Evolutionary conservation across 1,140 invertebrate genomes (phyloP), one percentile per base, ranked within the genome.

Genomic region (Antheraea mylitta): DNA sequence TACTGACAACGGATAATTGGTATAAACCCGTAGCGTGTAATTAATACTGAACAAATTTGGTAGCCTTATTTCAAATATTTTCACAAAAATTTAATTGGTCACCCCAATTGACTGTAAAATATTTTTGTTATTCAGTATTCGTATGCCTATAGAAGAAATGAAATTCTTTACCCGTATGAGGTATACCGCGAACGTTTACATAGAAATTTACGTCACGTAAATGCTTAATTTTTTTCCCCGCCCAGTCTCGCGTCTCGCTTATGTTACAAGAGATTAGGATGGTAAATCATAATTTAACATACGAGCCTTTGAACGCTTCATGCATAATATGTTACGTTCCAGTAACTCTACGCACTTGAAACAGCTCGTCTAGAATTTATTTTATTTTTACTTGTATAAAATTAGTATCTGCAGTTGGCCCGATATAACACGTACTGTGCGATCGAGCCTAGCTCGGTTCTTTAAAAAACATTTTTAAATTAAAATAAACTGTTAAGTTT

Each of bases 101-200:
- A 67, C 71, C 61, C 68, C 68, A 65, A 70, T 66, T 71, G 72
- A 66, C 66, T 38, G 64, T 58, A 67, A 70, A 68, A 18, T 38
- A 22, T 42, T 68, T 64, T 66, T 71, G 48, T 38, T 70, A 74
- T 76, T 76, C 72, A 60, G 66, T 66, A 66, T 70, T 36, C 75
- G 75, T 72, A 64, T 70, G 59, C 67, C 67, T 67, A 53, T 69
- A 61, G 66, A 69, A 69, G 65, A 69, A 74, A 75, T 19, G 53
- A 64, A 70, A 68, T 70, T 53, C 64, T 62, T 68, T 72, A 74
- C 67, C 64, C 71, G 63, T 67, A 64, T 53, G 45, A 53, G 16
- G 45, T 53, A 53, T n/a, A 53, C 13, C 1, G 45, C 45, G 16
- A n/a, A 6, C 45, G 45, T 53, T 53, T 53, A 53, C 45, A n/a